Evolutionary conservation across 2,113 vertebrate species (phyloP).

Genomic region (Eulacestoma nigropectus): DNA sequence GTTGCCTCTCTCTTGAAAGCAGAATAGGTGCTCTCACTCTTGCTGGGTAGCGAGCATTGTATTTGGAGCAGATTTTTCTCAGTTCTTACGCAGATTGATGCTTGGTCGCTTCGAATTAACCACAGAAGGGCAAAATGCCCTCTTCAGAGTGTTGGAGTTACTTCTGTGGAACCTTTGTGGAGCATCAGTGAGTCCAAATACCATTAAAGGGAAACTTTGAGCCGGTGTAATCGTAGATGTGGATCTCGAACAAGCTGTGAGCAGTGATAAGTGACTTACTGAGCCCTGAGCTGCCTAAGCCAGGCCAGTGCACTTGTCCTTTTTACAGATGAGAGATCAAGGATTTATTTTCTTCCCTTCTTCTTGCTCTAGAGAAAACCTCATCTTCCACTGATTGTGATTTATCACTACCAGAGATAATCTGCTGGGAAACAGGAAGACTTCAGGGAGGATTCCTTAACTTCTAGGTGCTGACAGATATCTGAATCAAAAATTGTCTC

Average conservation of each 20-base stretch:
- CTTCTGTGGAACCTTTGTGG: background rate
- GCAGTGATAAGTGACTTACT: background rate
- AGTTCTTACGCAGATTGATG: background rate
- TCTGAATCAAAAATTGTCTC: background rate
- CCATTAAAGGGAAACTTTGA: background rate
- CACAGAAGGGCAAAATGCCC: background rate
- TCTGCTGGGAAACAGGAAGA: background rate
- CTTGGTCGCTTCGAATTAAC: background rate
- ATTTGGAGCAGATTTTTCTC: background rate
- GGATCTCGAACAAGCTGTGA: background rate
- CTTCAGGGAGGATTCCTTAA: background rate
- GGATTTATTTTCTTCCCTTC: background rate
- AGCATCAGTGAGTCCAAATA: background rate
- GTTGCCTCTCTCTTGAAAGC: background rate
- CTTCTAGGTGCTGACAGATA: background rate
- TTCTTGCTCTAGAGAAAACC: background rate
- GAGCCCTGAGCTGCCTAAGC: background rate
- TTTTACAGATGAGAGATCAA: background rate
- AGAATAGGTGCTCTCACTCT: background rate
- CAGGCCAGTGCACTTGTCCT: background rate
- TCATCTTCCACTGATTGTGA: background rate
- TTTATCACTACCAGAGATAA: background rate
- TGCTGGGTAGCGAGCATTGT: background rate
- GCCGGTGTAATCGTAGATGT: rapidly evolving
- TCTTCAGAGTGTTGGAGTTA: background rate